Evolutionary conservation across 2,113 vertebrate species (phyloP).

Genomic region (Merops nubicus): DNA sequence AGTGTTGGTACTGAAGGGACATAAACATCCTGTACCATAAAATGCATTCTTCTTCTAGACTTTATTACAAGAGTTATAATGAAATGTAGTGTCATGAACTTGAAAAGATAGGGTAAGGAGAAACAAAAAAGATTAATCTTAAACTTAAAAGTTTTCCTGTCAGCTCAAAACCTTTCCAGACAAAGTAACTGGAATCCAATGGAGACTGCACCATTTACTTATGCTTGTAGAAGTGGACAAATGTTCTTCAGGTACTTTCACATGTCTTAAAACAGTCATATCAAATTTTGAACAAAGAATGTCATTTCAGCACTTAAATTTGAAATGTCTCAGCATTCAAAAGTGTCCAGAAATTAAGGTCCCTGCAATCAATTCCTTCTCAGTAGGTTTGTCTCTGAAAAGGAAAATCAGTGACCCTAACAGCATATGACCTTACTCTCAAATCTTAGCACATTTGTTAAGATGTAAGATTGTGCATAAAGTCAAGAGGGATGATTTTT

Average conservation of each 20-base stretch:
- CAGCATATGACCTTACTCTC: not conserved
- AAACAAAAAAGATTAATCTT: not conserved
- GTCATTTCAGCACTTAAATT: not conserved
- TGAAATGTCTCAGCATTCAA: not conserved
- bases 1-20: not conserved
- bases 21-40: not conserved
- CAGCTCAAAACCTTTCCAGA: not conserved
- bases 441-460: not conserved
- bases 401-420: not conserved
- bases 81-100: not conserved
- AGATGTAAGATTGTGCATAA: not conserved
- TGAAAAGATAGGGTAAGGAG: not conserved
- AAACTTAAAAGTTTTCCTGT: not conserved
- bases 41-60: not conserved
- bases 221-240: not conserved
- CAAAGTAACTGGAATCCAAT: not conserved
- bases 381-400: not conserved
- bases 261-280: not conserved
- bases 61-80: not conserved
- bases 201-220: not conserved
- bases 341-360: not conserved
- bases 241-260: not conserved
- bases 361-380: not conserved
- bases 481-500: not conserved
- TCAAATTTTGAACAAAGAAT: not conserved